Evolutionary conservation across 35 echinoderm and acorn worm genomes (phyloP).

Genomic region (Diadema setosum): DNA sequence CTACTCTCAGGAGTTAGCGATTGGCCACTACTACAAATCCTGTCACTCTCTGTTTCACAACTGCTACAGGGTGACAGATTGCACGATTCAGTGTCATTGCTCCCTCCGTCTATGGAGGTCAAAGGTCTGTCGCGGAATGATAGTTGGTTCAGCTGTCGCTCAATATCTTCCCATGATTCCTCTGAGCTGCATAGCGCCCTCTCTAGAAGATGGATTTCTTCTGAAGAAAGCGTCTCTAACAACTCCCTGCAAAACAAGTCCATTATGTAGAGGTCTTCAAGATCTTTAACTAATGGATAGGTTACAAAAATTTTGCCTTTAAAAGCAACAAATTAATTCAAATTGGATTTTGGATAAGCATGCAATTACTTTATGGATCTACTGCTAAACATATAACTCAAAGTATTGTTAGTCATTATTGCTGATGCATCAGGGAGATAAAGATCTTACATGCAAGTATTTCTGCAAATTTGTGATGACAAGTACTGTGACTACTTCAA

Average conservation of each 20-base stretch:
- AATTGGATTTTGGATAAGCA: no score
- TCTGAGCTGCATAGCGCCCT: slow-evolving; percentile 80
- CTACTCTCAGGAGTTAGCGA: slow-evolving; percentile 47
- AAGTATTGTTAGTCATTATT: no score
- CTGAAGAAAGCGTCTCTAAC: slow-evolving; percentile 62
- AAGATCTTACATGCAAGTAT: no score
- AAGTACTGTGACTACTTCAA: no score
- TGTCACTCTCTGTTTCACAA: slow-evolving; percentile 57
- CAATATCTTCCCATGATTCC: slow-evolving; percentile 82
- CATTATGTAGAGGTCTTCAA: no score
- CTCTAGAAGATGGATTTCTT: slow-evolving; percentile 83
- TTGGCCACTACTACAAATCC: slow-evolving; percentile 47
- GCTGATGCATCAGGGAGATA: no score
- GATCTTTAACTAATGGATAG: no score
- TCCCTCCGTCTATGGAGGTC: neutral
- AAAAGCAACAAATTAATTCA: no score
- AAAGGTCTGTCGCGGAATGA: slow-evolving; percentile 16
- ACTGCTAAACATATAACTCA: no score
- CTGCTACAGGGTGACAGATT: slow-evolving; percentile 59
- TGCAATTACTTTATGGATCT: no score
- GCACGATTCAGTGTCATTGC: neutral
- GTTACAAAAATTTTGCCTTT: no score
- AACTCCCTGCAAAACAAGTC: slow-evolving; percentile 88
- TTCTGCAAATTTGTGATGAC: no score
- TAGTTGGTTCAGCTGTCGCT: slow-evolving; percentile 63